These are phyloP conservation scores for Leptinotarsa haldemani DNA, from an alignment of 2,888 invertebrate genomes.

Conservation along the genomic window DNA sequence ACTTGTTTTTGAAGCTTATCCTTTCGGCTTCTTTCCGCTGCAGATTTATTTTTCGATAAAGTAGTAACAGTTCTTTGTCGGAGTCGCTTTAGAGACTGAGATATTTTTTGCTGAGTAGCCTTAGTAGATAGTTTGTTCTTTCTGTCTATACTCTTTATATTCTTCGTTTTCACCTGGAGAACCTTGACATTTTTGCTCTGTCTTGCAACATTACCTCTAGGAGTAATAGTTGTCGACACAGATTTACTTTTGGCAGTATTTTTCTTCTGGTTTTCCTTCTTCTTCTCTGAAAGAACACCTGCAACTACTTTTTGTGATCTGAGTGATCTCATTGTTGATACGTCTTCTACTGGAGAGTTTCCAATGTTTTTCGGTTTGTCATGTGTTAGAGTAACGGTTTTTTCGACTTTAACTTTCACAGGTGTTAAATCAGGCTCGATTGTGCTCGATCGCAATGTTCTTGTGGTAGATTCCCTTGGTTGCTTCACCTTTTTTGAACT, in stretches of 20 bases:
- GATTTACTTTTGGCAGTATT: neutral
- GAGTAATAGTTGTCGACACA: neutral
- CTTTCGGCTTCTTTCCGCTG: neutral
- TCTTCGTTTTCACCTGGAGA: neutral
- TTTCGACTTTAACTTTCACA: constrained; percentile 28
- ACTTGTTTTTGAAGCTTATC: constrained; percentile 20
- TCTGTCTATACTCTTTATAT: neutral
- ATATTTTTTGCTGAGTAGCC: neutral
- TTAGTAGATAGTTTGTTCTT: neutral
- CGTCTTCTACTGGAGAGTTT: neutral
- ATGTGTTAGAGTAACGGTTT: constrained; percentile 36
- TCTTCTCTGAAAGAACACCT: neutral
- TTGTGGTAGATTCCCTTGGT: constrained; percentile 19
- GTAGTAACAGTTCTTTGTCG: neutral
- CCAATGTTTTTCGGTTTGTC: constrained; percentile 30
- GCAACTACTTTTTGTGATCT: constrained; percentile 23
- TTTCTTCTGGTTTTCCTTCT: neutral
- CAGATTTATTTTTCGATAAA: neutral
- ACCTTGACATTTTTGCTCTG: neutral
- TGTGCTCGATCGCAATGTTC: constrained; percentile 26
- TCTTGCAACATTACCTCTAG: neutral
- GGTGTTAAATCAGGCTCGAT: constrained; percentile 2
- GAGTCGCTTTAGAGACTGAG: neutral
- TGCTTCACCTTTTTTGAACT: constrained; percentile 25
- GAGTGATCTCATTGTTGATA: constrained; percentile 6